Base-by-base conservation (phyloP, 2,113 vertebrate species). In the Pangasianodon hypophthalmus region DNA sequence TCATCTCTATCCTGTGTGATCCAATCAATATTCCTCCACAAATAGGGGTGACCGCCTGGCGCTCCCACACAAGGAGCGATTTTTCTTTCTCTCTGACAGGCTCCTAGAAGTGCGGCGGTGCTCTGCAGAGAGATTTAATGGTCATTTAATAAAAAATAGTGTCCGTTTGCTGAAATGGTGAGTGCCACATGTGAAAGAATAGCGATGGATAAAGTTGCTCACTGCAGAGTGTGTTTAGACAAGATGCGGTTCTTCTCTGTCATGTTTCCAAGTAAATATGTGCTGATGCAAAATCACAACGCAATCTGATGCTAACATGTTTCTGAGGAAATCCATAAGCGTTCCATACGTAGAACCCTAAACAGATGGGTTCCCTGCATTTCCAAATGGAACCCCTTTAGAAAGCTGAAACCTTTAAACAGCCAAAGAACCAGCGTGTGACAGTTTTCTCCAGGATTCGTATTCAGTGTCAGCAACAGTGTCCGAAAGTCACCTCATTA, bases 21-120 rank as follows among this genome's bases (percentile, higher is more conserved):
- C 48, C 62, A 84, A 93, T 92, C 92, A 91, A 93, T 93, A 93
- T 89, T 84, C 86, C 81, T 88, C 71, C 9, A 21, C 82, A 85
- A 90, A 88, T 82, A 73, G 87, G 84, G 41, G 67, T 58, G 54
- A 85, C 69, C 50, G 37, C 60, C 46, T 82, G 90, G 84, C 73
- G 81, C 60, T 90, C 58, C 50, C 86, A 82, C 91, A 86, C 60
- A 85, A 9, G 8, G 46, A 86, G 86, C 13, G 10, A 86, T 88
- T 77, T 90, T 83, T 90, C 83, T 90, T 79, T 84, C 89, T 60
- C 10, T 62, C 85, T 77, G 83, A 90, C 91, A 88, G 85, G 18
- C 86, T 67, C 62, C 14, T 46, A 69, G 80, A 84, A 73, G 81
- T 19, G 24, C 54, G 48, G 26, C 32, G 75, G 88, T 16, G 56